Base-by-base conservation (phyloP, 1,140 invertebrate species). In the Drosophila orosa region DNA sequence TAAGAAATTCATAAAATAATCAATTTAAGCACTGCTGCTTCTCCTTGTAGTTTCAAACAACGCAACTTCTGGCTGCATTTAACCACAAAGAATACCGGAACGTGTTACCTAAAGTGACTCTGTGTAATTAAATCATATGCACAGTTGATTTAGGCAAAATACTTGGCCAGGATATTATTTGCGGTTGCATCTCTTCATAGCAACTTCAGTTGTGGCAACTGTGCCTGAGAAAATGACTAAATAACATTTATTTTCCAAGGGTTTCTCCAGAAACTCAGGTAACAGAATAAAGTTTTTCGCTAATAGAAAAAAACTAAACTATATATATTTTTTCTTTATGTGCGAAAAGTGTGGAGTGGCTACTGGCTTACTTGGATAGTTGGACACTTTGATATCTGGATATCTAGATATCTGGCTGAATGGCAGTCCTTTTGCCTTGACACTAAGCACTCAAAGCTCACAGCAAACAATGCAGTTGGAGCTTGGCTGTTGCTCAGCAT, bases 391-490 rank as follows among this genome's bases (percentile, higher is more conserved):
- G 29, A 31, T 31, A 52, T 50, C 45, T 6, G 9, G n/a, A 31
- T 17, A 44, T 13, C 42, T 15, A 6, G 13, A 15, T 24, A 47
- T 12, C 25, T 52, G 29, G 29, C 24, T 37, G 22, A 59, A 45
- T 52, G 45, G 42, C 27, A 31, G 29, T 59, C 55, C 13, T 50
- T 50, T 48, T 55, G 58, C 40, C 52, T 39, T 54, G 56, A 45
- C 67, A 73, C 60, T 50, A 44, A 65, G 71, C 71, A 74, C 60
- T 65, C 60, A 74, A 74, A 74, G 58, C 35, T 15, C 25, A 31
- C 15, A 13, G 66, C 54, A 52, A 73, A 71, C 56, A 73, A 60
- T 72, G 50, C 48, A 45, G 47, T 22, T 52, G 19, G n/a, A 35
- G 63, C 25, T 31, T 19, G 12, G 39, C 52, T 42, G 27, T 40